Percentiles rank a stretch among this genome's conserved stretches.
Evolutionary conservation across 2,113 vertebrate species (phyloP).

Genomic region (Ellobius talpinus): DNA sequence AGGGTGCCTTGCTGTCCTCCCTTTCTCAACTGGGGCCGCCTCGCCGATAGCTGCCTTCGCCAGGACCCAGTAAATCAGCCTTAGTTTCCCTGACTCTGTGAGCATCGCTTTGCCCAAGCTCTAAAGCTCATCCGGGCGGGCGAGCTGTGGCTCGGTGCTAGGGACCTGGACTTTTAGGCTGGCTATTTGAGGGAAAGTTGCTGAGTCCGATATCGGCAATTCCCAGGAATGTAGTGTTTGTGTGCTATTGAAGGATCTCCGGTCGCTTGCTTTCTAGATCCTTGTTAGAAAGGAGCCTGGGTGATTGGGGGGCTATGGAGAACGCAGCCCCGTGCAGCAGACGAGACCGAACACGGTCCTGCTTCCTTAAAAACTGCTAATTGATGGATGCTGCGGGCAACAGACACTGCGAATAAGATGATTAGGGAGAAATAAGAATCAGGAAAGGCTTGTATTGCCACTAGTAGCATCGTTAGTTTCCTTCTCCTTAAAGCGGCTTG

Average conservation of each 20-base stretch:
- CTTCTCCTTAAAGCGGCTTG: slow-evolving; percentile 15
- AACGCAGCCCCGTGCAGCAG: slow-evolving; percentile 34
- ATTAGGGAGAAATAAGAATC: slow-evolving; percentile 5
- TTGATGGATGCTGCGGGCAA: slow-evolving; percentile 71
- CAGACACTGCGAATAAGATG: slow-evolving; percentile 47
- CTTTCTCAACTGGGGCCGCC: slow-evolving; percentile 38
- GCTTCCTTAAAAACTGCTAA: slow-evolving; percentile 75
- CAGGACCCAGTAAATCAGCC: slow-evolving; percentile 53
- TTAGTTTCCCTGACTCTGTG: slow-evolving; percentile 24
- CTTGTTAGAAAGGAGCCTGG: slow-evolving; percentile 64
- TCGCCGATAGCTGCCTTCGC: slow-evolving; percentile 70
- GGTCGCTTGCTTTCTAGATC: slow-evolving; percentile 54
- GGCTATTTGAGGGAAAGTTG: slow-evolving; percentile 67
- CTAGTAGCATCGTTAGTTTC: not conserved
- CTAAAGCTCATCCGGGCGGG: slow-evolving; percentile 63
- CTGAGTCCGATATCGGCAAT: slow-evolving; percentile 50
- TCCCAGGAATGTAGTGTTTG: slow-evolving; percentile 54
- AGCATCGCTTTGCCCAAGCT: slow-evolving; percentile 17
- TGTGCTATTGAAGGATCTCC: slow-evolving; percentile 56
- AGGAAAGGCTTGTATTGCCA: slow-evolving; percentile 62
- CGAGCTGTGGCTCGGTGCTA: slow-evolving; percentile 51
- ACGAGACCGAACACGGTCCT: slow-evolving; percentile 32
- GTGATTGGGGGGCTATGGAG: slow-evolving; percentile 57
- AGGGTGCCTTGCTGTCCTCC: not conserved
- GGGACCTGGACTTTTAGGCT: slow-evolving; percentile 42